Conservation (phyloP, 2,113 vertebrate species). For the Corvus hawaiiensis region DNA sequence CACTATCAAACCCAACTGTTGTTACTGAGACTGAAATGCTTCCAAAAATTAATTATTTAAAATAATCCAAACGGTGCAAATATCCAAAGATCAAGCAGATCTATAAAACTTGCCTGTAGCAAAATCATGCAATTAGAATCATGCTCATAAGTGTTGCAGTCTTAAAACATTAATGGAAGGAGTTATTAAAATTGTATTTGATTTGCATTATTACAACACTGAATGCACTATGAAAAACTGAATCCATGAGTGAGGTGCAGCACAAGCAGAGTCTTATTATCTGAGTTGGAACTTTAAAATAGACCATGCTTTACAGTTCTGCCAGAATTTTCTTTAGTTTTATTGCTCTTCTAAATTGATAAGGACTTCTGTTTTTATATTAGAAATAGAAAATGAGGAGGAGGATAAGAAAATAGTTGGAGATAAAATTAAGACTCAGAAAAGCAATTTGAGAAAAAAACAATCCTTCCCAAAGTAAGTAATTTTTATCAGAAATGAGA, state of each 20-base stretch:
- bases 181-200: slow-evolving; percentile 76
- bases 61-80: slow-evolving; percentile 58
- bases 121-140: slow-evolving; percentile 69
- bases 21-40: slow-evolving; percentile 24
- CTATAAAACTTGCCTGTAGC: slow-evolving; percentile 62
- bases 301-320: neutral
- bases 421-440: slow-evolving; percentile 65
- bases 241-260: neutral
- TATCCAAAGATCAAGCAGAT: slow-evolving; percentile 48
- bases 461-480: slow-evolving; percentile 53
- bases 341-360: slow-evolving; percentile 30
- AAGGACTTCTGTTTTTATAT: neutral
- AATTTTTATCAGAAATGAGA: slow-evolving; percentile 62
- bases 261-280: neutral
- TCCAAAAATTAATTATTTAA: slow-evolving; percentile 63
- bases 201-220: slow-evolving; percentile 68
- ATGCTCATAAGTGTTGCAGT: slow-evolving; percentile 64
- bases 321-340: slow-evolving; percentile 34
- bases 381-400: slow-evolving; percentile 14
- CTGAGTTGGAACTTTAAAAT: slow-evolving; percentile 7
- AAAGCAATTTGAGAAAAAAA: slow-evolving; percentile 70
- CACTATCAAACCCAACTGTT: neutral
- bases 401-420: neutral
- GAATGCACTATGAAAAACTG: slow-evolving; percentile 29
- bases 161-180: slow-evolving; percentile 67